Percentiles rank a stretch among this genome's conserved stretches.
Conservation (phyloP, 2,888 invertebrate genomes). For the Tetramorium bicarinatum region DNA sequence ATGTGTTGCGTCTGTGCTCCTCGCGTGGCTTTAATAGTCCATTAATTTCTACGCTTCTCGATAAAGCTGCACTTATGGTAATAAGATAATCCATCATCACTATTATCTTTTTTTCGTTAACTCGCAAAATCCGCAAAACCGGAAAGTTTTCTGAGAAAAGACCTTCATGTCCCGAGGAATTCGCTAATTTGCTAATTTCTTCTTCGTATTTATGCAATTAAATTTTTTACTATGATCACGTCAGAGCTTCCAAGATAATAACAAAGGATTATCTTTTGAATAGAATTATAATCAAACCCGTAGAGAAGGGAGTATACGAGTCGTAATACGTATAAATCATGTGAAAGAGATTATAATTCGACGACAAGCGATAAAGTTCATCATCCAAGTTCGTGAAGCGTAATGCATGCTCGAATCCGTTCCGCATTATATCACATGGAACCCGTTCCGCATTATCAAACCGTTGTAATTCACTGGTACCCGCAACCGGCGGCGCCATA, state of each 20-base stretch:
- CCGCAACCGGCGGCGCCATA: background rate
- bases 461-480: conserved; percentile 37
- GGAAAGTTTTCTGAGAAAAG: background rate
- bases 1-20: conserved; percentile 37
- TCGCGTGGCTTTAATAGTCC: conserved; percentile 57
- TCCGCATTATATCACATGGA: conserved; percentile 28
- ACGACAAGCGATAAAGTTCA: conserved; percentile 12
- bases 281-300: background rate
- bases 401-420: conserved; percentile 20
- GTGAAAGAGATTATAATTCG: conserved; percentile 1
- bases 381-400: background rate
- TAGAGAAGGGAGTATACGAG: background rate
- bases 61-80: conserved; percentile 56
- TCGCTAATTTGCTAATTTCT: background rate
- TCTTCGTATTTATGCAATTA: background rate
- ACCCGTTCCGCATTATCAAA: conserved; percentile 44
- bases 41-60: conserved; percentile 55
- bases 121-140: background rate
- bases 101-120: conserved; percentile 20
- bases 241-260: background rate
- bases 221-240: background rate
- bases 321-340: background rate
- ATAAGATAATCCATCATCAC: conserved; percentile 58
- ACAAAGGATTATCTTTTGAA: background rate
- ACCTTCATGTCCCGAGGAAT: background rate